Base-by-base conservation (phyloP, 37 sponge, comb jelly and placozoan genomes). In the Aplysina aerophoba region DNA sequence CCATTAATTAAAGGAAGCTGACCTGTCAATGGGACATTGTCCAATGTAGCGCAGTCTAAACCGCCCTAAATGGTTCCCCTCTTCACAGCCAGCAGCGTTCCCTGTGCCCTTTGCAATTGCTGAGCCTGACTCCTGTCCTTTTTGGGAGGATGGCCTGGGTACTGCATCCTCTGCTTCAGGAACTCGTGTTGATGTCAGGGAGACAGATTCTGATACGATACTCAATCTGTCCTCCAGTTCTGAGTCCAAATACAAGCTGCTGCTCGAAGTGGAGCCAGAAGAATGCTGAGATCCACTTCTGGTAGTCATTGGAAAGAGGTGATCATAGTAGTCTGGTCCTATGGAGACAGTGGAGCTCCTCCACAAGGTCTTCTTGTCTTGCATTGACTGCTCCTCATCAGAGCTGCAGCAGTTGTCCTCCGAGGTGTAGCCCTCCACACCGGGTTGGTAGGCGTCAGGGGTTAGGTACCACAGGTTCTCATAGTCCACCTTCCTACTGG, bases 11-110 rank as follows among this genome's bases (percentile, higher is more conserved):
- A n/a, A 65, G 66, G 27, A 35, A 30, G 17, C 31, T 36, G 16
- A 75, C 78, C 54, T 75, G 78, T 75, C 78, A 36, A 36, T 53
- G 24, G 78, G 54, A 40, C 37, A 36, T 36, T 75, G 44, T 75
- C 78, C 78, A 0, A 75, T 40, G 25, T 75, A 75, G 54, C 38
- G 78, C n/a, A 75, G 38, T 54, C 41, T 75, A 25, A 75, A 75
- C 20, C 37, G 78, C 2, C 78, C 78, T 6, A 75, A 36, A 11
- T 75, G 78, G 41, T 50, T 36, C 20, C 25, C 53, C 20, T 36
- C n/a, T 41, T 22, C 37, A 40, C 44, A 41, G 22, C 15, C 33
- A 44, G 25, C 4, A 28, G 64, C 24, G 12, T 62, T n/a, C 28
- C 27, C 24, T 62, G 64, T n/a, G 24, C 2, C 24, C 11, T 11